Percentiles rank a stretch among this genome's conserved stretches.
These are phyloP conservation scores for Catocala sponsa DNA, from an alignment of 2,888 invertebrate species.

Conservation along the genomic window DNA sequence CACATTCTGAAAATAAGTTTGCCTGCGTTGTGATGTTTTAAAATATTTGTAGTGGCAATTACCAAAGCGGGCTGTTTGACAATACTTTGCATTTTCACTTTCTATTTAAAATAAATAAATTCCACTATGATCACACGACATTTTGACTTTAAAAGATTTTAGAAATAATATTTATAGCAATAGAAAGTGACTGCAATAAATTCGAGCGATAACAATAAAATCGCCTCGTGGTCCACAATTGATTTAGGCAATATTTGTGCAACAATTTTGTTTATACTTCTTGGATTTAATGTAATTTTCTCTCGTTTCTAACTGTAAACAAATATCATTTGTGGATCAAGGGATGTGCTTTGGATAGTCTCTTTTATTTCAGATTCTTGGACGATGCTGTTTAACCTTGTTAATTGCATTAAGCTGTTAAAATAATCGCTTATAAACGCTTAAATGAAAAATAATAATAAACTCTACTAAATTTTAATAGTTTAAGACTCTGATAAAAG, in stretches of 20 bases:
- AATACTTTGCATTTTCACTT: slow-evolving; percentile 15
- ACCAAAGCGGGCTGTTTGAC: slow-evolving; percentile 1
- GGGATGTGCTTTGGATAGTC: not conserved
- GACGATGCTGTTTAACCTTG: not conserved
- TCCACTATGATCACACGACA: not conserved
- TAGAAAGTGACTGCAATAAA: slow-evolving; percentile 13
- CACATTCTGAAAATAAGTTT: not conserved
- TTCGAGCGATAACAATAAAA: slow-evolving; percentile 13
- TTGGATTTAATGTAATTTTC: not conserved
- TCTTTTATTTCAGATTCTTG: not conserved
- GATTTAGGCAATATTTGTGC: slow-evolving; percentile 1
- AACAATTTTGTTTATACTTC: not conserved
- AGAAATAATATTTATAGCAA: slow-evolving; percentile 13
- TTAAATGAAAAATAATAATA: not conserved
- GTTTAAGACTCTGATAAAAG: not conserved
- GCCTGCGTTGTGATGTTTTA: slow-evolving; percentile 20
- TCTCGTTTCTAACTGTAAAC: not conserved
- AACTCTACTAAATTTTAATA: slow-evolving; percentile 1
- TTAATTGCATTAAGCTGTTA: not conserved
- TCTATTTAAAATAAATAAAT: slow-evolving; percentile 11
- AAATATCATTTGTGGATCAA: not conserved
- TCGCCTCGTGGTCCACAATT: not conserved
- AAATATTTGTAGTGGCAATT: slow-evolving; percentile 28
- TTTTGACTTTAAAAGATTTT: slow-evolving; percentile 2
- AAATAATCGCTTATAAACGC: slow-evolving; percentile 1